These are phyloP conservation scores for Phortica okadai DNA, from an alignment of 2,888 invertebrate genomes.

Conservation along the genomic window DNA sequence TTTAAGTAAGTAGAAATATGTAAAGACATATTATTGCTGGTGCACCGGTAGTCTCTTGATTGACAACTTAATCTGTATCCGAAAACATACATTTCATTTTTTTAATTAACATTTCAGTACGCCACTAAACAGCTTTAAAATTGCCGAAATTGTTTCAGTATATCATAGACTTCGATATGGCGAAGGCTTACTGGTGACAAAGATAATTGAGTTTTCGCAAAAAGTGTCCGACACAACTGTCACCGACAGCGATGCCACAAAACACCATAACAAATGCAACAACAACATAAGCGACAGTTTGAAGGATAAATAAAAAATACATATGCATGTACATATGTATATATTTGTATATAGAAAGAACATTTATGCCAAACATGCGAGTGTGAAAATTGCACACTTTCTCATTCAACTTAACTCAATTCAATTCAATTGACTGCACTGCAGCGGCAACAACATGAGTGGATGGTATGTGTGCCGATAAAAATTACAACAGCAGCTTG, in stretches of 20 bases:
- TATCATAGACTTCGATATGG: background rate
- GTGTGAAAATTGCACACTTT: conserved; percentile 12
- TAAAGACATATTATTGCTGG: background rate
- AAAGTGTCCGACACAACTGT: conserved; percentile 4
- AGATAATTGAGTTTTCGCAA: conserved; percentile 8
- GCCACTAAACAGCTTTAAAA: no score
- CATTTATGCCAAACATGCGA: background rate
- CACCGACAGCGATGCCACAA: background rate
- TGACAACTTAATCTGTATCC: no score
- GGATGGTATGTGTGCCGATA: background rate
- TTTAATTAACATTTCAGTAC: no score
- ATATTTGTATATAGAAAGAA: background rate
- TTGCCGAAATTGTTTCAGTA: no score
- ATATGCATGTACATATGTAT: no score
- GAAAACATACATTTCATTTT: no score
- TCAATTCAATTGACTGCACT: conserved; percentile 6
- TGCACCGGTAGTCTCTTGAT: background rate
- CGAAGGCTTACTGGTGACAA: background rate
- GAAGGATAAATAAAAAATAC: background rate
- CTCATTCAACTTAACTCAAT: conserved; percentile 2
- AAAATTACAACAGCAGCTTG: conserved; percentile 65
- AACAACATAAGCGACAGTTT: background rate
- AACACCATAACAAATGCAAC: background rate
- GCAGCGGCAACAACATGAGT: background rate
- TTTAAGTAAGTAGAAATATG: background rate